Evolutionary conservation across 2,888 invertebrate species (phyloP), one percentile per base, ranked within the genome.

Genomic region (Choristoneura rosaceana): DNA sequence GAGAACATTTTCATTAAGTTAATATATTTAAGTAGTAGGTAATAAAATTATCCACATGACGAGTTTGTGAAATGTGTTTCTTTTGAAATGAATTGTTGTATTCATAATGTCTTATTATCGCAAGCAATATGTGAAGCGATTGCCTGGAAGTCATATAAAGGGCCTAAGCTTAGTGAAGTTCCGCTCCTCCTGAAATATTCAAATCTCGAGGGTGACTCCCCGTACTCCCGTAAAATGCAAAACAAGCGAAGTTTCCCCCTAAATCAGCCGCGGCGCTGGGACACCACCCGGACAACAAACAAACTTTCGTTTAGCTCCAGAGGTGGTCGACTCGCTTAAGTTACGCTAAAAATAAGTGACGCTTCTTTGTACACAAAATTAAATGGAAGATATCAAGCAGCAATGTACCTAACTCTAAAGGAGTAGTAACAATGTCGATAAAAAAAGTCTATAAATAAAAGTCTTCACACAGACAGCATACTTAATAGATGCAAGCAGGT

Each of bases 221-320:
- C 83, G 83, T 80, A 83, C 86, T 83, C 81, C 87, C 84, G 86
- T 89, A 87, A 89, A 92, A 92, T 93, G 88, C 90, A 89, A 93
- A 93, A 92, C 90, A 92, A 89, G 90, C 81, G 88, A 92, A 92
- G 85, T 92, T 93, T 88, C 82, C 82, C 88, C 87, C 86, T 90
- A 92, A 93, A 93, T 92, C 90, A 91, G 87, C 84, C 84, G 84
- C 84, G 81, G 83, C 81, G 68, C 78, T 80, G 80, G 78, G 82
- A 84, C 87, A 84, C 87, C 77, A 80, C 85, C 81, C 82, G 86
- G 87, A 86, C 87, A 85, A 85, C 87, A 88, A 89, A 88, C 87
- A 88, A 91, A 92, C 90, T 92, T 91, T 87, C 85, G 87, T 88
- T 87, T 88, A 80, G 80, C 83, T 76, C 70, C 78, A 74, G 77